phyloP scores from a whole-genome alignment of 2,797 vertebrate genomes.

The Anguilla pacifica region DNA sequence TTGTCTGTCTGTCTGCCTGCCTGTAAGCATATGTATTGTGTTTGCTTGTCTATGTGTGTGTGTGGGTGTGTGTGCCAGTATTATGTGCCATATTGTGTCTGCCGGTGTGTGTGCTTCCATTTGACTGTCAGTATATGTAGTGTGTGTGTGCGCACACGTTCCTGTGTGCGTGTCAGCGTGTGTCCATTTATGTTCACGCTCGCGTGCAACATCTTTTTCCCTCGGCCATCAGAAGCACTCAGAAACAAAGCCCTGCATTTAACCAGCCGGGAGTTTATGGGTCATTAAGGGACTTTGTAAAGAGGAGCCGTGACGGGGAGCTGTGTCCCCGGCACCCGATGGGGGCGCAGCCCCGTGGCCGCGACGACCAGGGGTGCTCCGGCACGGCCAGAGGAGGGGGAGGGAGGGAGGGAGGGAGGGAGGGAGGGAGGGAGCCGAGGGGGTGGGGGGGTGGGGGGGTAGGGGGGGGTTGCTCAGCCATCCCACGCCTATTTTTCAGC shows the following conservation, averaged over 20 bases:
- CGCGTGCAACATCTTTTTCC: slow-evolving; percentile 31
- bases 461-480: slow-evolving; percentile 73
- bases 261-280: neutral
- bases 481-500: slow-evolving; percentile 92
- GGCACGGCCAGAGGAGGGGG: slow-evolving; percentile 73
- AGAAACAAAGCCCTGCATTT: slow-evolving; percentile 73
- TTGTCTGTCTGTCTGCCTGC: no score
- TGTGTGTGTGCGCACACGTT: neutral
- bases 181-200: neutral
- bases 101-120: neutral
- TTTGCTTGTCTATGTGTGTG: neutral
- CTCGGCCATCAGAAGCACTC: slow-evolving; percentile 21
- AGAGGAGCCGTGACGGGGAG: slow-evolving; percentile 65
- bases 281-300: slow-evolving; percentile 54
- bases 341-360: slow-evolving; percentile 77
- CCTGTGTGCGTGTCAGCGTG: neutral
- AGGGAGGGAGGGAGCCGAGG: slow-evolving; percentile 60
- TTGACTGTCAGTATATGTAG: neutral
- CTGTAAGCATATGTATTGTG: neutral
- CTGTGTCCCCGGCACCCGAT: slow-evolving; percentile 82
- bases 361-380: slow-evolving; percentile 72
- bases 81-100: neutral
- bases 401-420: slow-evolving; percentile 74
- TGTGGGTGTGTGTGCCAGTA: neutral
- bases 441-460: slow-evolving; percentile 50